Evolutionary conservation across 1,140 invertebrate genomes (phyloP), one percentile per base, ranked within the genome.

Genomic region (Lineus longissimus): DNA sequence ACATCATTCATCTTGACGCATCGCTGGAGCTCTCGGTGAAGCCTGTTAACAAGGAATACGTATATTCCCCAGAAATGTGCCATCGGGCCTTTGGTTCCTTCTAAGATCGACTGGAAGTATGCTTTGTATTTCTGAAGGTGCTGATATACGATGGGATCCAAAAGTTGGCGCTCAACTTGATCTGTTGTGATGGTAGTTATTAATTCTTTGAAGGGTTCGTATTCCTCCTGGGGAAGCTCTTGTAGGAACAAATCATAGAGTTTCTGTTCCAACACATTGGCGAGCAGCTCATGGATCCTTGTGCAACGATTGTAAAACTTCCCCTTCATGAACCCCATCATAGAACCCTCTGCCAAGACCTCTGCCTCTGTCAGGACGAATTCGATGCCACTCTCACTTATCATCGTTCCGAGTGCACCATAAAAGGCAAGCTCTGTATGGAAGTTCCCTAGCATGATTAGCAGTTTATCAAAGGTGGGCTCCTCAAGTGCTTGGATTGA

Each of bases 231-330:
- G 4, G 33, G 47, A 19, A 51, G 6, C 4, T 51, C 47, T 27
- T 22, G 19, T 9, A 51, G n/a, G 25, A 51, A 51, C 6, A 6
- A n/a, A 22, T 51, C 47, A 51, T 51, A n/a, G 6, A 36, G 15
- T 27, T 51, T 51, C 47, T 51, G n/a, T 27, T 51, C 47, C n/a
- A 51, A 51, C 6, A 51, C 47, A 51, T 51, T 51, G n/a, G 47
- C 47, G 4, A 51, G 6, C 4, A 51, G 47, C 47, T 51, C 47
- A 51, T 51, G 47, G 4, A 51, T 51, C n/a, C 47, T 36, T 15
- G 43, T 25, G 30, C 59, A 61, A 19, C 59, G 40, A 25, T 61
- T 61, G 29, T 61, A 61, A 29, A 23, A 51, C 19, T 51, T 51
- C 19, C 47, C n/a, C 47, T 51, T 51, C 19, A 51, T 51, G 25